Conservation (phyloP, 2,797 vertebrate species). For the Nyctalus aviator region DNA sequence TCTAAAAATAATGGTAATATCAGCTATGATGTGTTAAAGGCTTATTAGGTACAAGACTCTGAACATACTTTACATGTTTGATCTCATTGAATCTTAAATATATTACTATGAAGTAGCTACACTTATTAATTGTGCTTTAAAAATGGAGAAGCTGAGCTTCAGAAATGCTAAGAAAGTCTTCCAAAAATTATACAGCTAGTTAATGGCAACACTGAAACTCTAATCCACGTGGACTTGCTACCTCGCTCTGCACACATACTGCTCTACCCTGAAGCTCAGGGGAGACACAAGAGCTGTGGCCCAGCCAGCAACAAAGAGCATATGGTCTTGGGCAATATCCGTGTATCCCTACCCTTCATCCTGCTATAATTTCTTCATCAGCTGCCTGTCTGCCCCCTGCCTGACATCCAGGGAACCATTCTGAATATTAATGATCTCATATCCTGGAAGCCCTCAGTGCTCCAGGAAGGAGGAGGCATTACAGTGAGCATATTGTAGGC, state of each 20-base stretch:
- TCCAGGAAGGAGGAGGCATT: background rate
- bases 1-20: background rate
- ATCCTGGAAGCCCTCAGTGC: background rate
- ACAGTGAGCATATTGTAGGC: background rate
- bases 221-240: background rate
- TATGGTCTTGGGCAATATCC: background rate
- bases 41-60: background rate
- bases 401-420: background rate
- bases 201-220: background rate
- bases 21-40: background rate
- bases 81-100: background rate
- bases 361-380: background rate
- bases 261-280: background rate
- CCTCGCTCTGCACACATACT: background rate
- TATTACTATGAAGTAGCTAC: background rate
- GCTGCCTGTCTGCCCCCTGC: background rate
- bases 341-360: rapidly evolving
- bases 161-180: background rate
- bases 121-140: constrained; percentile 12
- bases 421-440: constrained; percentile 41
- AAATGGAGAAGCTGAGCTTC: background rate
- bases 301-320: background rate
- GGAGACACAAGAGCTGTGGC: background rate
- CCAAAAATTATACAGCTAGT: background rate
- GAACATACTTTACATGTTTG: background rate